Conservation (phyloP, 2,888 invertebrate genomes). For the Tiliacea citrago region DNA sequence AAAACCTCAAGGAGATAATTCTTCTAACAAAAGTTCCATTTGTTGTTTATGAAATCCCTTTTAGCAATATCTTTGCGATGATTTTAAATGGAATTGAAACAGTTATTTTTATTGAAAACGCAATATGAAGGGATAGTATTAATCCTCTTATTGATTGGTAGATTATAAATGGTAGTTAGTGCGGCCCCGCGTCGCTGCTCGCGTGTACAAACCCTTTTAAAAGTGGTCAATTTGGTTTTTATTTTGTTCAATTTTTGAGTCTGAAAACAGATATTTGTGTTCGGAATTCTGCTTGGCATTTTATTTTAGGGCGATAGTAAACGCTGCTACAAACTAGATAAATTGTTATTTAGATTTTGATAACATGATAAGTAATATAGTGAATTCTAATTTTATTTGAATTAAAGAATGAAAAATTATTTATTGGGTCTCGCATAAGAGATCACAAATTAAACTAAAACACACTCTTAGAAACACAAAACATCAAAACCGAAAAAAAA, state of each 20-base stretch:
- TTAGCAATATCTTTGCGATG: constrained; percentile 20
- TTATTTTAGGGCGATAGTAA: neutral
- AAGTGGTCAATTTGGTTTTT: constrained; percentile 21
- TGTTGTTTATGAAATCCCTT: constrained; percentile 11
- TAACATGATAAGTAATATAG: neutral
- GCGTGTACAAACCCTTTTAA: constrained; percentile 31
- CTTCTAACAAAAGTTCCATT: constrained; percentile 25
- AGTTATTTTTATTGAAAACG: constrained; percentile 68
- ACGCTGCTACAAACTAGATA: neutral
- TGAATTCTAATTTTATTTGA: neutral
- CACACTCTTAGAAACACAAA: too few species aligned
- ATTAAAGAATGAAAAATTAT: too few species aligned
- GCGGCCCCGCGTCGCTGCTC: neutral
- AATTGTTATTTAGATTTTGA: neutral
- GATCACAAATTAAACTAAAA: too few species aligned
- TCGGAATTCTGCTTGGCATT: neutral
- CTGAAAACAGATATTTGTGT: constrained; percentile 1
- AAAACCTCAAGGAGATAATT: constrained; percentile 25
- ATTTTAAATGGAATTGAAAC: constrained; percentile 66
- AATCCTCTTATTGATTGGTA: constrained; percentile 66
- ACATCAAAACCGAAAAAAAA: too few species aligned
- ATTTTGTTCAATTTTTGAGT: neutral
- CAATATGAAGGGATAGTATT: constrained; percentile 63
- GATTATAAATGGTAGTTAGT: constrained; percentile 45
- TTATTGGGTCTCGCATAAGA: too few species aligned